Evolutionary conservation across 1,140 invertebrate genomes (phyloP), one percentile per base, ranked within the genome.

Genomic region (Drosophila tani): DNA sequence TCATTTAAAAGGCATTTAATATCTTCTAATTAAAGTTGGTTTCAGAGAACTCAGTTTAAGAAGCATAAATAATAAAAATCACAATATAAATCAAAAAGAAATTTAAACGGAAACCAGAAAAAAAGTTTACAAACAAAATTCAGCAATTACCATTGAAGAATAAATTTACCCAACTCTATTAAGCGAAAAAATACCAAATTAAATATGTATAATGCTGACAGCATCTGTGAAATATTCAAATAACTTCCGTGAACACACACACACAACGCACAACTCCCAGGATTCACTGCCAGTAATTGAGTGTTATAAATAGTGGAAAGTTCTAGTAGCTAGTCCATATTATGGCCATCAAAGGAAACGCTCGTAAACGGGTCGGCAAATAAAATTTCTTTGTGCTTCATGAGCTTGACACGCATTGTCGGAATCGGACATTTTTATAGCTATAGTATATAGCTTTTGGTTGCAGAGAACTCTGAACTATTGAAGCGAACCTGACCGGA

Each of bases 351-450:
- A 70, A 70, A 47, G 17, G 49, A 68, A 21, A 15, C 14, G 67
- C 24, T 70, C 67, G 67, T 70, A 70, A 70, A 70, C 24, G 17
- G 63, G 19, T 68, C 21, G 64, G 49, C 64, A 70, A 68, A 68
- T 68, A 70, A 68, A 70, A 70, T 68, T 32, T 41, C 29, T 69
- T 69, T 69, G 66, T 64, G 19, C 35, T 69, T 17, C 66, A 32
- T 17, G 67, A 29, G 64, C 21, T 56, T 29, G 21, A 68, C 67
- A 68, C 67, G 67, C 49, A 70, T 56, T 56, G 49, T 43, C 1
- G 41, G 49, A 68, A 47, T 68, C 40, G 67, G 64, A 70, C 64
- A 70, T 70, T 70, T 70, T 70, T 70, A 70, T 70, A 15, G 67
- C 29, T 4, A 24, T 19, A 21, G 40, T 29, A 40, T 35, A 45